Base-by-base conservation (phyloP, 2,888 invertebrate genomes). In the Caenorhabditis japonica region DNA sequence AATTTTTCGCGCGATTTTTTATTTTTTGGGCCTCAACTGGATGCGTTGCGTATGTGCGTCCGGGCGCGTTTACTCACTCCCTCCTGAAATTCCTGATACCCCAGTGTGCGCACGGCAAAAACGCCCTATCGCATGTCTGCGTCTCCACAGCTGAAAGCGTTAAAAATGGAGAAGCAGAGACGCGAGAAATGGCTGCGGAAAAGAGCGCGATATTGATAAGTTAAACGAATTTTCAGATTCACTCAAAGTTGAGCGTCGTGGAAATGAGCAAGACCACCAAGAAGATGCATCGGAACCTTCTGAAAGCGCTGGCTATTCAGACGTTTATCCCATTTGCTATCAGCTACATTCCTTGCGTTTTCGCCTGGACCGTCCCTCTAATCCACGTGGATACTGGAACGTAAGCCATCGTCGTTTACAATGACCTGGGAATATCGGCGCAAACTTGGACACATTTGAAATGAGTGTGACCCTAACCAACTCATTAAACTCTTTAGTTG, bases 311-410 rank as follows among this genome's bases (percentile, higher is more conserved):
- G 39, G 71, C 58, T 8, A 62, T 71, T 25, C 71, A 71, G 13
- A 71, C 71, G 0, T 58, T 71, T 46, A 71, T 71, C 34, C 71
- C 71, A n/a, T 71, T 71, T 23, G 71, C 43, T 15, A 27, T 71
- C 30, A 58, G 58, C 17, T 71, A 71, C 44, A 52, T 62, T 27
- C 71, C 71, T 8, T 71, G 71, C 21, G 58, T 62, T 12, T 43
- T 72, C n/a, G 62, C 71, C 17, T 72, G 71, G 71, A 41, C 62
- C 10, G 71, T 59, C 19, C 71, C 71, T 13, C 4, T 72, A 4
- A 46, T 71, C n/a, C 70, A 71, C 27, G 59, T 71, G 1, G 62
- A 71, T 36, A 56, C 70, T n/a, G 52, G 52, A 23, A 55, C 60
- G 69, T 70, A 8, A 17, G 38, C 30, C 10, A 17, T 39, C 21